phyloP scores from a whole-genome alignment of 2,797 vertebrate species.

The Todus mexicanus region DNA sequence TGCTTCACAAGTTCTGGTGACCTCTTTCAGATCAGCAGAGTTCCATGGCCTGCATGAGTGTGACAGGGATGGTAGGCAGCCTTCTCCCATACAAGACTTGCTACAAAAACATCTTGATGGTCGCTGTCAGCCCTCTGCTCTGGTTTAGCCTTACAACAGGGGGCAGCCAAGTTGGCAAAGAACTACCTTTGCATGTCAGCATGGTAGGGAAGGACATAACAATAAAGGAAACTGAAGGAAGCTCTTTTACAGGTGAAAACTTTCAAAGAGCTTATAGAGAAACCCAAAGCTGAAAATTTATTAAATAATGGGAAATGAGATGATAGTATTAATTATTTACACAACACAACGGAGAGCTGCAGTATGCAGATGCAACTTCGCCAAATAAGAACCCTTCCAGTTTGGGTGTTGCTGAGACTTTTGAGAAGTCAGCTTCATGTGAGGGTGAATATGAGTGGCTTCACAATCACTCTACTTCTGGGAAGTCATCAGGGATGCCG shows the following conservation, averaged over 20 bases:
- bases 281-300: background rate
- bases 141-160: background rate
- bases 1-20: background rate
- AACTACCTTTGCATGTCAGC: background rate
- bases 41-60: background rate
- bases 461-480: background rate
- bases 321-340: background rate
- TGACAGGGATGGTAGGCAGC: background rate
- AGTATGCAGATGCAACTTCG: background rate
- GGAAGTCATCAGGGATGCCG: background rate
- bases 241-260: background rate
- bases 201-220: background rate
- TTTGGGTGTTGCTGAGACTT: background rate
- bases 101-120: background rate
- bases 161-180: background rate
- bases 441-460: background rate
- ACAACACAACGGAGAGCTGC: background rate
- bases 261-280: background rate
- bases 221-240: background rate
- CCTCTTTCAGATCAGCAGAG: background rate
- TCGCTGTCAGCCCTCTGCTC: background rate
- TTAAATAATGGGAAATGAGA: background rate
- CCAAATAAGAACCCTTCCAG: background rate
- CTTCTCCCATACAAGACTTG: background rate
- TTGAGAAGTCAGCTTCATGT: background rate